Percentiles rank a stretch among this genome's conserved stretches.
Conservation (phyloP, 2,888 invertebrate genomes). For the Epinotia bilunana region DNA sequence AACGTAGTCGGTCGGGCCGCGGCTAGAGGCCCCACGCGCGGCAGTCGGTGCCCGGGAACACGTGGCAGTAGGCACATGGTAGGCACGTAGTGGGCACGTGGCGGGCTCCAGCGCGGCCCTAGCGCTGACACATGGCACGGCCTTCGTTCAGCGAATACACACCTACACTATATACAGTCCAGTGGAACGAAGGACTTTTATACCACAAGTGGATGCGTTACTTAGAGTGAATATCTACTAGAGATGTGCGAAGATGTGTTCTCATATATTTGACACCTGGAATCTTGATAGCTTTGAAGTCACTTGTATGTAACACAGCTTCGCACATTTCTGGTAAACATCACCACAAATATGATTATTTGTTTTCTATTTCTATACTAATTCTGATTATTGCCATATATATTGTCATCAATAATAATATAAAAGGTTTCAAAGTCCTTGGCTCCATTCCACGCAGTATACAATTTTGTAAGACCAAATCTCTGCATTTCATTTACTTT, state of each 20-base stretch:
- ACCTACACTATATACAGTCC: not conserved
- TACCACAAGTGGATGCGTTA: not conserved
- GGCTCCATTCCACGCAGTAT: not conserved
- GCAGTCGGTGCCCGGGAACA: not conserved
- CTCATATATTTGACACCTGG: no score
- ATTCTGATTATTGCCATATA: no score
- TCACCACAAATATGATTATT: no score
- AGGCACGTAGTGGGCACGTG: not conserved
- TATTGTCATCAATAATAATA: not conserved
- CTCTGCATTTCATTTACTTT: not conserved
- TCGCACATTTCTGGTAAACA: no score
- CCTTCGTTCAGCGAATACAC: not conserved
- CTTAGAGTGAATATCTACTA: no score
- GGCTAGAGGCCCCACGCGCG: not conserved
- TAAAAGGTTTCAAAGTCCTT: not conserved
- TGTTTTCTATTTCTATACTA: not conserved
- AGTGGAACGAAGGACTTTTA: not conserved
- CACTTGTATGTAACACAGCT: no score
- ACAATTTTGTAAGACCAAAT: not conserved
- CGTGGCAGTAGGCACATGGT: no score
- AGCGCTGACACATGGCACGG: not conserved
- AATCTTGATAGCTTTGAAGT: no score
- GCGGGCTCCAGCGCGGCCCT: not conserved
- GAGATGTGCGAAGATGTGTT: no score
- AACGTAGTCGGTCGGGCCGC: constrained; percentile 5